Conservation (phyloP, 2,888 invertebrate species). For the Brassicogethes aeneus region DNA sequence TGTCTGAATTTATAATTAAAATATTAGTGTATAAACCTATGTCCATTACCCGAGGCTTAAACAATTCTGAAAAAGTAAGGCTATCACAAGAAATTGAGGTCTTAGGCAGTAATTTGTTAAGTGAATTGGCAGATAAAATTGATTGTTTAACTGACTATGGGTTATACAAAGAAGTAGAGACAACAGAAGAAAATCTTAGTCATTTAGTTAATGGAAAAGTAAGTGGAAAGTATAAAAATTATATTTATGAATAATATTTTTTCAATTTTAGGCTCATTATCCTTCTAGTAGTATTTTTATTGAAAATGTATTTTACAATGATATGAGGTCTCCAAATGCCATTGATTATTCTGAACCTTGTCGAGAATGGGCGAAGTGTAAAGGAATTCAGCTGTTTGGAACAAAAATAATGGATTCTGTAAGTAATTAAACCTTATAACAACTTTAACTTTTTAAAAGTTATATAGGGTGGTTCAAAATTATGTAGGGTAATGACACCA, state of each 20-base stretch:
- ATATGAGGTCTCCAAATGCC: conserved; percentile 49
- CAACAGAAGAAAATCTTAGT: background rate
- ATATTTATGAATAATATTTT: background rate
- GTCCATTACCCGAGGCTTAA: background rate
- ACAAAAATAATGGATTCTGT: conserved; percentile 48
- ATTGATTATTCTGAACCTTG: conserved; percentile 63
- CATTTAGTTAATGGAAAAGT: background rate
- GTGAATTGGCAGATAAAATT: background rate
- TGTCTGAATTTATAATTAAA: background rate
- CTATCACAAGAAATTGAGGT: background rate
- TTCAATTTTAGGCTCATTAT: conserved; percentile 31
- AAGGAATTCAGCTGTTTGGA: conserved; percentile 42
- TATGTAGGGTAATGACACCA: too few relatives aligned
- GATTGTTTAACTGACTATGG: background rate
- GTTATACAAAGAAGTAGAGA: background rate
- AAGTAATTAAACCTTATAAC: too few relatives aligned
- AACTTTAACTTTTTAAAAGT: too few relatives aligned
- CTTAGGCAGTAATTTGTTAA: background rate
- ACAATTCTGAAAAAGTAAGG: background rate
- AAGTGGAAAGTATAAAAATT: background rate
- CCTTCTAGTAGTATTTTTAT: conserved; percentile 72
- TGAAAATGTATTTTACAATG: conserved; percentile 70
- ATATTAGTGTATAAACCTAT: background rate
- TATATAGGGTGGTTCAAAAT: too few relatives aligned
- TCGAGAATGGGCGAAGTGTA: conserved; percentile 54